phyloP scores from a whole-genome alignment of 2,888 invertebrate genomes.

The Drosophila histrio region DNA sequence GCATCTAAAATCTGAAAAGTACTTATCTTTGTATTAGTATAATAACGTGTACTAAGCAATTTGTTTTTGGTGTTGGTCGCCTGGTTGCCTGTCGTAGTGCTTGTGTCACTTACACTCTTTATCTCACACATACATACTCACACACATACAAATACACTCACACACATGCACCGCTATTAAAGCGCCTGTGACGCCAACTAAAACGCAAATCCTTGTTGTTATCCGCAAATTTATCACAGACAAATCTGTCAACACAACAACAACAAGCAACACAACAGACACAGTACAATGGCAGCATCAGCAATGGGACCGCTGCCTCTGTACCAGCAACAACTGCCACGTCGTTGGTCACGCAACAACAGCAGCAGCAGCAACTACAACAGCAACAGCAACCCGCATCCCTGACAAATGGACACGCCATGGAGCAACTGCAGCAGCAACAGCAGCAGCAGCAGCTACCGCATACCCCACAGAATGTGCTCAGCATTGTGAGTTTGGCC shows the following conservation, averaged over 20 bases:
- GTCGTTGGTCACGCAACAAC: constrained; percentile 63
- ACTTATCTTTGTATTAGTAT: constrained; percentile 26
- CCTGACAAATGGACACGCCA: constrained; percentile 75
- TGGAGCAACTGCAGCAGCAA: constrained; percentile 70
- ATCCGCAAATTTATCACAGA: constrained; percentile 80
- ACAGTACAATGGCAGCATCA: constrained; percentile 62
- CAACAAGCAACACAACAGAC: constrained; percentile 59
- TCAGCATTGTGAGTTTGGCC: constrained; percentile 84
- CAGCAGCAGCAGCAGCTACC: constrained; percentile 61
- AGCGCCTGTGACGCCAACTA: constrained; percentile 63
- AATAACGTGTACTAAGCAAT: constrained; percentile 32
- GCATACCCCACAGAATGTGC: constrained; percentile 77
- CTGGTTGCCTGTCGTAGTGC: constrained; percentile 60
- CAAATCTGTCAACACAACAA: constrained; percentile 79
- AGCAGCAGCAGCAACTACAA: constrained; percentile 48
- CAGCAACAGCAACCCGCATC: constrained; percentile 60
- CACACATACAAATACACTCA: not conserved
- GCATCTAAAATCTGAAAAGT: constrained; percentile 35
- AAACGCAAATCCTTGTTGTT: constrained; percentile 80
- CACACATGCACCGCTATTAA: constrained; percentile 40
- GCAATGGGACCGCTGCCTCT: constrained; percentile 48
- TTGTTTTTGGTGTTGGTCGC: constrained; percentile 71
- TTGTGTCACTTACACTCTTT: constrained; percentile 13
- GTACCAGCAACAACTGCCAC: constrained; percentile 57
- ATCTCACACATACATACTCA: constrained; percentile 2